Percentiles rank a stretch among this genome's conserved stretches.
Evolutionary conservation across 2,888 invertebrate genomes (phyloP).

Genomic region (Lithophane leautieri): DNA sequence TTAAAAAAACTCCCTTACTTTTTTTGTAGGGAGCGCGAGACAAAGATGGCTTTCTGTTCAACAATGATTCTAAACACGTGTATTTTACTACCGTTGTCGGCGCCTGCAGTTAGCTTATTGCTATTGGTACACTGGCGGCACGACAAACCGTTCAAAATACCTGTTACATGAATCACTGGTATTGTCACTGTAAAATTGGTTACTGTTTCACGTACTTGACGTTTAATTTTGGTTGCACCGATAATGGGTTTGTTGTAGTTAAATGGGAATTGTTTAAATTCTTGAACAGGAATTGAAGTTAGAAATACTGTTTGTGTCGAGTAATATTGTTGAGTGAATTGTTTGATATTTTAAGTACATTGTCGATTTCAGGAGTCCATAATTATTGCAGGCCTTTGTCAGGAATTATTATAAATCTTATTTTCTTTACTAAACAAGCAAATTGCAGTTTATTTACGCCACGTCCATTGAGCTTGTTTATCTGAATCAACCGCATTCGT

Average conservation of each 20-base stretch:
- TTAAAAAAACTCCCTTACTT: conserved; percentile 27
- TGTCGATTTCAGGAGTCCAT: not conserved
- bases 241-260: conserved; percentile 26
- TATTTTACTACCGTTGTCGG: conserved; percentile 65
- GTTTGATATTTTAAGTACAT: not conserved
- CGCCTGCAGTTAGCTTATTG: conserved; percentile 61
- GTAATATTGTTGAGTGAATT: conserved; percentile 7
- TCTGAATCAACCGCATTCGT: conserved; percentile 67
- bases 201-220: conserved; percentile 45
- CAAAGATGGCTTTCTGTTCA: conserved; percentile 65
- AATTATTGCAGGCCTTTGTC: conserved; percentile 7
- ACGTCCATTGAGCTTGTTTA: conserved; percentile 56
- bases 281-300: conserved; percentile 28
- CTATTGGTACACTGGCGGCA: conserved; percentile 37
- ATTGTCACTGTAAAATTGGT: conserved; percentile 55
- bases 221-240: conserved; percentile 52
- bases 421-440: conserved; percentile 5
- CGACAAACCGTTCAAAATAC: conserved; percentile 66
- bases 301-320: conserved; percentile 12
- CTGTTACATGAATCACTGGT: conserved; percentile 70
- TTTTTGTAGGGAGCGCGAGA: conserved; percentile 50
- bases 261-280: conserved; percentile 42
- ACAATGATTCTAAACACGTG: conserved; percentile 75
- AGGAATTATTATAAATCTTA: not conserved
- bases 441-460: conserved; percentile 36